phyloP scores from a whole-genome alignment of 2,888 invertebrate species.

The Automeris io region DNA sequence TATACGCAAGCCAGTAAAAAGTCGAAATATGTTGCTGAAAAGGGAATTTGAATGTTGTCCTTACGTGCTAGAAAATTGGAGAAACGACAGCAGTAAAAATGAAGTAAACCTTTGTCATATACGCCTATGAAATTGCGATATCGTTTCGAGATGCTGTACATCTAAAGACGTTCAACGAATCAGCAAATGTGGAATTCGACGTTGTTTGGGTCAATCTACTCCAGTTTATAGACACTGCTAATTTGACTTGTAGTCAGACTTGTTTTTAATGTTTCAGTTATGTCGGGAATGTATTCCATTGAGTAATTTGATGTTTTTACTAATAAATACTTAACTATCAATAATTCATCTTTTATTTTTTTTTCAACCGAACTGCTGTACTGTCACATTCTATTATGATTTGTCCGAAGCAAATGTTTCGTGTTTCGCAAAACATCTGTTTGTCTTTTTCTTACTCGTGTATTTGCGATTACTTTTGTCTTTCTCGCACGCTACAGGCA shows the following conservation, averaged over 20 bases:
- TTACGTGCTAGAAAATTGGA: constrained; percentile 5
- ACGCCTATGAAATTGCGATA: too few relatives aligned
- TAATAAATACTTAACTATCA: constrained; percentile 54
- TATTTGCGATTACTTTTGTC: too few relatives aligned
- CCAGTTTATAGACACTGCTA: constrained; percentile 18
- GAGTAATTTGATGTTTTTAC: constrained; percentile 43
- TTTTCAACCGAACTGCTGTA: too few relatives aligned
- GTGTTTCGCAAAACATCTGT: too few relatives aligned
- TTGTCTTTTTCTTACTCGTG: too few relatives aligned
- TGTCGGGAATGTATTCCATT: constrained; percentile 40
- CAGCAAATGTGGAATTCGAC: not conserved
- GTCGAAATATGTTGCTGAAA: not conserved
- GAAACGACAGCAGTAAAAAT: constrained; percentile 13
- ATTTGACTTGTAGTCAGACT: constrained; percentile 39
- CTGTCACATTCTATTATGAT: too few relatives aligned
- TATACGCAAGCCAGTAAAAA: not conserved
- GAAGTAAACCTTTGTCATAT: too few relatives aligned
- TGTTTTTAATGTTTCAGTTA: constrained; percentile 32
- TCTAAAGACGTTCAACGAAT: not conserved
- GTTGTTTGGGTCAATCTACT: constrained; percentile 5
- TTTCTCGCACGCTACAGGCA: too few relatives aligned
- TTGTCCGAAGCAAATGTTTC: too few relatives aligned
- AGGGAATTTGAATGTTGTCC: not conserved
- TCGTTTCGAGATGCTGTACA: constrained; percentile 34
- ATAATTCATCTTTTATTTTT: constrained; percentile 3